Percentiles rank a stretch among this genome's conserved stretches.
phyloP scores from a whole-genome alignment of 2,113 vertebrate genomes.

The Cranoglanis bouderius region DNA sequence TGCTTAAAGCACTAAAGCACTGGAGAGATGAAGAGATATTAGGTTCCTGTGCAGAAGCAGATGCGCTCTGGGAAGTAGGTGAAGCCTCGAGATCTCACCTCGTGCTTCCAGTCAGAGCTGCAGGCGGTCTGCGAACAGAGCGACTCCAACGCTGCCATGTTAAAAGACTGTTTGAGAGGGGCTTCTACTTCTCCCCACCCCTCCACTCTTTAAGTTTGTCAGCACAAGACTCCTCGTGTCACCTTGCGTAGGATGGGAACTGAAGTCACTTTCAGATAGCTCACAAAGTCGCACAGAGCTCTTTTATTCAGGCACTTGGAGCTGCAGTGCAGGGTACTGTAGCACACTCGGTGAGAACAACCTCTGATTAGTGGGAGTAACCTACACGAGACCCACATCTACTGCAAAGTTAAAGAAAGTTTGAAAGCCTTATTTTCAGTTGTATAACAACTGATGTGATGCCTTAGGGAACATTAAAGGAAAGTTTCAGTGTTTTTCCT shows the following conservation, averaged over 20 bases:
- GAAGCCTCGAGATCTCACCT: constrained; percentile 10
- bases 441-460: not conserved
- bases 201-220: constrained; percentile 2
- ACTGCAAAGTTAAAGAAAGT: not conserved
- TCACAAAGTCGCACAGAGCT: not conserved
- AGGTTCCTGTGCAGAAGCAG: constrained; percentile 9
- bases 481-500: not conserved
- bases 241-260: constrained; percentile 36
- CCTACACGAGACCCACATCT: constrained; percentile 1
- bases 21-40: not conserved
- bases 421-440: constrained; percentile 8
- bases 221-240: constrained; percentile 21
- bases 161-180: constrained; percentile 11
- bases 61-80: constrained; percentile 26
- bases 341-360: not conserved
- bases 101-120: constrained; percentile 18
- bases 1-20: not conserved
- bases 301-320: constrained; percentile 12
- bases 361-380: constrained; percentile 20
- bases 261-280: constrained; percentile 41
- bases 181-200: not conserved
- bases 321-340: constrained; percentile 5
- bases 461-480: not conserved
- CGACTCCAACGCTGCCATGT: not conserved
- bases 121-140: constrained; percentile 6